Conservation (phyloP, 2,888 invertebrate species). For the Agrotis exclamationis region DNA sequence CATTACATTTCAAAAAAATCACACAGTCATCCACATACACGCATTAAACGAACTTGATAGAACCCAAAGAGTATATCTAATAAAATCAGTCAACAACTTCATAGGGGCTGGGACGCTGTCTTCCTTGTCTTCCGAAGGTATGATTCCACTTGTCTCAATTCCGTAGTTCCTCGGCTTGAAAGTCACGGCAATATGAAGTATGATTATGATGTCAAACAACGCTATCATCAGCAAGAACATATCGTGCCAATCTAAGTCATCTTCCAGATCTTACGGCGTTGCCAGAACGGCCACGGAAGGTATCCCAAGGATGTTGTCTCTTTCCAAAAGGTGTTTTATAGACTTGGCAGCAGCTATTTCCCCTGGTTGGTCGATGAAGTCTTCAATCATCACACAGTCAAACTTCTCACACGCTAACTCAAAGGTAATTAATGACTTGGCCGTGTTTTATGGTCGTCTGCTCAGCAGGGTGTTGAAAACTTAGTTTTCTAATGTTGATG, state of each 20-base stretch:
- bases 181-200: no score
- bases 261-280: background rate
- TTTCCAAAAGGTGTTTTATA: background rate
- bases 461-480: conserved; percentile 12
- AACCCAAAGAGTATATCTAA: background rate
- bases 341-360: conserved; percentile 3
- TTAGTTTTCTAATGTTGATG: conserved; percentile 6
- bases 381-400: conserved; percentile 10
- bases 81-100: conserved; percentile 7
- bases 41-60: background rate
- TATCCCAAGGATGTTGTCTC: conserved; percentile 8
- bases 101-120: background rate
- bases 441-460: background rate
- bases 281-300: background rate
- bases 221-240: no score
- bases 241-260: background rate
- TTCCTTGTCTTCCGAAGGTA: background rate
- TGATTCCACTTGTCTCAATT: no score
- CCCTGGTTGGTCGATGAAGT: background rate
- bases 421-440: no score
- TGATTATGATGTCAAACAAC: background rate
- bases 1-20: background rate
- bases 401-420: background rate
- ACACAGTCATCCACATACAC: background rate
- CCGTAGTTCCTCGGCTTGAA: background rate